phyloP scores from a whole-genome alignment of 2,888 invertebrate genomes.

The Bhutanitis thaidina region DNA sequence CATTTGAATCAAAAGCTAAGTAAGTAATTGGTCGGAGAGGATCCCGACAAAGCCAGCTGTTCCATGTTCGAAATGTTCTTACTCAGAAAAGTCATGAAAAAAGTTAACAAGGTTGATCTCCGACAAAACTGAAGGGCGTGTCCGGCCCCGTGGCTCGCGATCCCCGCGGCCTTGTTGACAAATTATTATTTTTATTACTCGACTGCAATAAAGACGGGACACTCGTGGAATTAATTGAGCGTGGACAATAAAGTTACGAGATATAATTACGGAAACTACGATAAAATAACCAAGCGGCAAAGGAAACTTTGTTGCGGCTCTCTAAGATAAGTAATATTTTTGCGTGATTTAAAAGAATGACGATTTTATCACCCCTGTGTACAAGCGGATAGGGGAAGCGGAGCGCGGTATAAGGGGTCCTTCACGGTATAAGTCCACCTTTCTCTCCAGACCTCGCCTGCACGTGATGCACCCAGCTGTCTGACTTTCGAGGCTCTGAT shows the following conservation, averaged over 20 bases:
- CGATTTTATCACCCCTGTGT: too few species aligned
- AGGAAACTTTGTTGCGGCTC: background rate
- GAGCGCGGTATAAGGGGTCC: too few species aligned
- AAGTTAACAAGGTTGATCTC: constrained; percentile 18
- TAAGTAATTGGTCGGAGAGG: constrained; percentile 3
- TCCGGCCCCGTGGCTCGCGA: constrained; percentile 24
- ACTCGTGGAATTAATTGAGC: constrained; percentile 50
- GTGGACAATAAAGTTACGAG: constrained; percentile 31
- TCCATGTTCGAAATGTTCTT: constrained; percentile 2
- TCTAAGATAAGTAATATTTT: background rate
- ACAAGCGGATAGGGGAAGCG: too few species aligned
- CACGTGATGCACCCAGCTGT: too few species aligned
- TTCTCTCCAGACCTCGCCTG: too few species aligned
- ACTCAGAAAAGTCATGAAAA: constrained; percentile 2
- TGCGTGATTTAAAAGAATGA: too few species aligned
- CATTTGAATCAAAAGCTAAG: background rate
- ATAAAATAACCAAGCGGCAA: constrained; percentile 9
- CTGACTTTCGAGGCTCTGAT: too few species aligned
- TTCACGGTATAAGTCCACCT: too few species aligned
- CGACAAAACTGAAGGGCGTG: constrained; percentile 44
- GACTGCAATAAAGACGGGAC: constrained; percentile 42
- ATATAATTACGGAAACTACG: constrained; percentile 14
- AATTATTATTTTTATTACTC: constrained; percentile 58
- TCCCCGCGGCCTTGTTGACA: constrained; percentile 28
- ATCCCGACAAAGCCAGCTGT: background rate